A percentile compares a stretch with the other conserved stretches of the same genome.
Conservation (phyloP, 1,140 invertebrate genomes). For the Arion vulgaris region DNA sequence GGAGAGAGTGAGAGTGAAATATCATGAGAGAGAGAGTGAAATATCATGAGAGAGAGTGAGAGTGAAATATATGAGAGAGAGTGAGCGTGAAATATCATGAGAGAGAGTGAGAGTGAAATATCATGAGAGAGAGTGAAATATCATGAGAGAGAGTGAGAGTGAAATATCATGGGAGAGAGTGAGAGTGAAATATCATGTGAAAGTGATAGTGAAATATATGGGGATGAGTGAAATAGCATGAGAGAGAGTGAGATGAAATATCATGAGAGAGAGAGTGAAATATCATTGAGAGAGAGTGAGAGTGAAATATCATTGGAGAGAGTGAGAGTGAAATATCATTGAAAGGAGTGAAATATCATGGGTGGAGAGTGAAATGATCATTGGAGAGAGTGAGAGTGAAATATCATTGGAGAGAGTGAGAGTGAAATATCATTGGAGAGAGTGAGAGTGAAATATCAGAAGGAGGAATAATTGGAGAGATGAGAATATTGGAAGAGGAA, state of each 20-base stretch:
- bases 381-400: no score
- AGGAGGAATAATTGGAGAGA: neutral
- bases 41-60: neutral
- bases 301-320: neutral
- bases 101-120: no score
- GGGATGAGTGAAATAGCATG: no score
- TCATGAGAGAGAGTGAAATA: neutral
- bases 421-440: neutral
- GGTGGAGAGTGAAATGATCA: no score
- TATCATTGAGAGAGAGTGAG: neutral
- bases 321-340: no score
- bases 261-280: neutral
- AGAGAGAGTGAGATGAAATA: neutral
- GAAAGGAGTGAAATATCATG: neutral
- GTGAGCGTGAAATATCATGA: neutral
- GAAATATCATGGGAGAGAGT: neutral
- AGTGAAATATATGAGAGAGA: no score
- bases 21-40: neutral
- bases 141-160: neutral
- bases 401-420: neutral
- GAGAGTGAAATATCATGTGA: neutral
- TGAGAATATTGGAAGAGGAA: no score
- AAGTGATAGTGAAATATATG: no score
- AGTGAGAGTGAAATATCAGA: neutral
- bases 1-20: no score